phyloP scores from a whole-genome alignment of 2,888 invertebrate genomes.

The Apamea sordens region DNA sequence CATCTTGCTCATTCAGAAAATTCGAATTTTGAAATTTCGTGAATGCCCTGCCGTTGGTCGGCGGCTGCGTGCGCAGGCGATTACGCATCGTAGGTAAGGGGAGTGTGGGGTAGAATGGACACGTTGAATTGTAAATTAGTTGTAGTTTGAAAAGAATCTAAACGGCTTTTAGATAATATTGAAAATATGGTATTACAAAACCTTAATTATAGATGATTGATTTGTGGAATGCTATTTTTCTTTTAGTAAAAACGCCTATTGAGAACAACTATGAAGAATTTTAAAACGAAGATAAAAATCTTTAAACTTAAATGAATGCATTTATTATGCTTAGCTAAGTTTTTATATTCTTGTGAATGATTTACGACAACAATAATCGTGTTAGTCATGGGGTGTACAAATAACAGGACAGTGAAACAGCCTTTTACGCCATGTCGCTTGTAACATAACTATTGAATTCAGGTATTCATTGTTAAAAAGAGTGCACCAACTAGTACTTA shows the following conservation, averaged over 20 bases:
- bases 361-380: constrained; percentile 33
- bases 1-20: constrained; percentile 64
- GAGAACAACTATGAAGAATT: not conserved
- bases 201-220: not conserved
- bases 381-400: constrained; percentile 35
- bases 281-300: not conserved
- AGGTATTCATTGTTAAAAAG: constrained; percentile 12
- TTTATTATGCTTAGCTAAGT: not conserved
- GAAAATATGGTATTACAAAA: not conserved
- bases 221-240: not conserved
- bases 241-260: not conserved
- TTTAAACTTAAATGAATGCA: not conserved
- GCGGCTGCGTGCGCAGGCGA: constrained; percentile 61
- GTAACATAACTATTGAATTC: not conserved
- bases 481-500: not conserved
- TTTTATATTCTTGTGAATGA: constrained; percentile 21
- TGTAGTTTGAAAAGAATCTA: not conserved
- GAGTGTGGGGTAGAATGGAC: constrained; percentile 32
- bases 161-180: not conserved
- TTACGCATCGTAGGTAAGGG: constrained; percentile 65
- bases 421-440: not conserved
- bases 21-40: constrained; percentile 62
- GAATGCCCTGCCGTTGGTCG: constrained; percentile 61
- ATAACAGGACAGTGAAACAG: constrained; percentile 42
- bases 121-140: not conserved